Evolutionary conservation across 2,113 vertebrate genomes (phyloP).

Genomic region (Chlamydotis undulata): DNA sequence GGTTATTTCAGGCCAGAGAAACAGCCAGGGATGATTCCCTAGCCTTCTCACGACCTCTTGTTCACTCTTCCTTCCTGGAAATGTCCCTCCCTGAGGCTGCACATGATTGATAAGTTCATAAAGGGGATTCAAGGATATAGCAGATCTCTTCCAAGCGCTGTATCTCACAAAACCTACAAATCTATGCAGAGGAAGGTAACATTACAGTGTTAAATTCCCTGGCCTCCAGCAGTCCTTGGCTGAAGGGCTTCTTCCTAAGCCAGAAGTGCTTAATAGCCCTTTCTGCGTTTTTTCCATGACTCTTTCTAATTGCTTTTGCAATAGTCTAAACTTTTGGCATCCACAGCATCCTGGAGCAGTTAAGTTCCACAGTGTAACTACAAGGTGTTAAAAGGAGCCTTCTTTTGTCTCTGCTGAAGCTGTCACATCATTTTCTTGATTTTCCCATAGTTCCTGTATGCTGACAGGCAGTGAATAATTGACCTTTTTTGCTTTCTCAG

Average conservation of each 20-base stretch:
- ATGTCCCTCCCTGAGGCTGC: neutral
- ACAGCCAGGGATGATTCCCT: neutral
- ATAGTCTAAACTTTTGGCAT: neutral
- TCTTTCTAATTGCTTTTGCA: neutral
- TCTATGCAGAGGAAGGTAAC: neutral
- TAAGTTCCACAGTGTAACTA: neutral
- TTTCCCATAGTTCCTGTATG: neutral
- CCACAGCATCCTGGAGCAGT: fast-evolving
- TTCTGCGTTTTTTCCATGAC: neutral
- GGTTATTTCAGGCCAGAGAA: neutral
- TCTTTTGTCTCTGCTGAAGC: neutral
- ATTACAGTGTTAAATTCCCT: neutral
- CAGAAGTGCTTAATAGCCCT: neutral
- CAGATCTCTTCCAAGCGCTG: neutral
- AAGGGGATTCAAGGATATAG: neutral
- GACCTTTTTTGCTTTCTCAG: neutral
- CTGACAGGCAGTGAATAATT: neutral
- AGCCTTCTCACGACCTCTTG: fast-evolving
- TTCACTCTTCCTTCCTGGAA: neutral
- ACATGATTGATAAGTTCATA: neutral
- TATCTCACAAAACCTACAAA: neutral
- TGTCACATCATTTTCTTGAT: neutral
- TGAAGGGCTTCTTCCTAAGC: neutral
- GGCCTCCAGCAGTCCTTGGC: neutral
- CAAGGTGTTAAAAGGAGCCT: neutral